These are phyloP conservation scores for Momotus momota DNA, from an alignment of 2,797 vertebrate genomes.

Conservation along the genomic window DNA sequence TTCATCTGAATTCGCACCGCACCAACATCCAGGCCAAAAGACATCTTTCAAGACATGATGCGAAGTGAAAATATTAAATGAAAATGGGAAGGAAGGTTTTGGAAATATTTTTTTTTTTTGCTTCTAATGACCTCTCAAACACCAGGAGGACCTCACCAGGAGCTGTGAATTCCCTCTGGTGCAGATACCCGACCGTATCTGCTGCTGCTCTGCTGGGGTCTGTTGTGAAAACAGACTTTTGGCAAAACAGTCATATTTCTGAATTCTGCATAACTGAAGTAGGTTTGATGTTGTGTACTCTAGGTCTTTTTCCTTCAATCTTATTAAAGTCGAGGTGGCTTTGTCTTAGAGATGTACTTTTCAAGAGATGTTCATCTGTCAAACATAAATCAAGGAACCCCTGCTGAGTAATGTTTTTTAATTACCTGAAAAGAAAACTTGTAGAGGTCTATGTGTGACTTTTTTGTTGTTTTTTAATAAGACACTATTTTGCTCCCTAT, in stretches of 20 bases:
- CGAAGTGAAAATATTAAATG: not conserved
- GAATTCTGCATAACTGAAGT: not conserved
- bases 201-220: not conserved
- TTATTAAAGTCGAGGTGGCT: not conserved
- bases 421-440: conserved; percentile 16
- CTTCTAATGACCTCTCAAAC: not conserved
- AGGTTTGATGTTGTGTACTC: not conserved
- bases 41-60: not conserved
- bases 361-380: not conserved
- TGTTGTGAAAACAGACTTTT: not conserved
- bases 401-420: not conserved
- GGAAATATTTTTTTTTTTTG: not conserved
- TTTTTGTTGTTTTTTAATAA: not conserved
- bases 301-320: not conserved
- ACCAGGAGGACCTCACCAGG: not conserved
- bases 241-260: not conserved
- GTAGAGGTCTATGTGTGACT: not conserved
- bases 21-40: not conserved
- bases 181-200: not conserved
- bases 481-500: not conserved
- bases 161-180: not conserved
- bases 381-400: conserved; percentile 28
- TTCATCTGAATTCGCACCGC: not conserved
- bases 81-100: not conserved
- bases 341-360: not conserved